Percentiles rank a stretch among this genome's conserved stretches.
These are phyloP conservation scores for Mythimna loreyi DNA, from an alignment of 2,888 invertebrate genomes.

Conservation along the genomic window DNA sequence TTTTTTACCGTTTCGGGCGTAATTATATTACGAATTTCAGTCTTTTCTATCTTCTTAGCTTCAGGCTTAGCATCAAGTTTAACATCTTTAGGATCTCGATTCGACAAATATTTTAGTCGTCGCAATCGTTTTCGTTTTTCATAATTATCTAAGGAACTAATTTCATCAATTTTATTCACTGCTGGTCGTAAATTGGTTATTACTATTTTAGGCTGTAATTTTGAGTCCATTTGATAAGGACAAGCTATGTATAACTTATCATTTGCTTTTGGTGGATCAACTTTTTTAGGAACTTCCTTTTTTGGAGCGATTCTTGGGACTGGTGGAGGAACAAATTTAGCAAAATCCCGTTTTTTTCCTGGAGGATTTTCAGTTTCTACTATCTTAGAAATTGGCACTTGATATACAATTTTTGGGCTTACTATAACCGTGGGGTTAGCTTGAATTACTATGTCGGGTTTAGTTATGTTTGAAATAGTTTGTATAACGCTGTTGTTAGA, in stretches of 20 bases:
- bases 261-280: constrained; percentile 74
- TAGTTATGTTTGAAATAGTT: constrained; percentile 77
- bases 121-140: constrained; percentile 88
- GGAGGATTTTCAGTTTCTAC: constrained; percentile 78
- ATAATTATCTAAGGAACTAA: constrained; percentile 89
- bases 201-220: constrained; percentile 82
- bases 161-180: constrained; percentile 76
- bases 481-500: constrained; percentile 79
- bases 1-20: constrained; percentile 83
- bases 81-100: constrained; percentile 68
- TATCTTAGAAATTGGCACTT: constrained; percentile 80
- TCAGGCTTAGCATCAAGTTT: constrained; percentile 57
- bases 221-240: constrained; percentile 84
- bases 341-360: constrained; percentile 72
- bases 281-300: constrained; percentile 73
- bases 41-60: constrained; percentile 68
- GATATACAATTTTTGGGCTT: constrained; percentile 84
- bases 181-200: constrained; percentile 82
- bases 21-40: constrained; percentile 74
- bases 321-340: constrained; percentile 68
- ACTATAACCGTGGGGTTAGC: constrained; percentile 81
- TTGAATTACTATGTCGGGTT: constrained; percentile 76
- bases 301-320: constrained; percentile 66
- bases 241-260: constrained; percentile 84
- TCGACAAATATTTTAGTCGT: constrained; percentile 81